Percentiles rank a stretch among this genome's conserved stretches.
phyloP scores from a whole-genome alignment of 2,113 vertebrate species.

The Sula dactylatra region DNA sequence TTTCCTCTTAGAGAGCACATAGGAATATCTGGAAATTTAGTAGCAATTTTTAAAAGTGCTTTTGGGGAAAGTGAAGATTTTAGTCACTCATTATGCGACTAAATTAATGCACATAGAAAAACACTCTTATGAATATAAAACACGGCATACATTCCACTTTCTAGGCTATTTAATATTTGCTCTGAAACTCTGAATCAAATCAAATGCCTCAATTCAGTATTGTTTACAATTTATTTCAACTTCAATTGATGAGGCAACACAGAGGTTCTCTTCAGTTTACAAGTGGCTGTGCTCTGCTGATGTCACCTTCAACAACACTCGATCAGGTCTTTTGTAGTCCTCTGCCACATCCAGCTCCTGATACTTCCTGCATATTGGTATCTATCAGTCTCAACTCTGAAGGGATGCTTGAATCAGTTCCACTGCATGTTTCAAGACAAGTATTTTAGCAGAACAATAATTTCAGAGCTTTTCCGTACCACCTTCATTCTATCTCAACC shows the following conservation, averaged over 20 bases:
- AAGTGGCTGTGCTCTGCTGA: neutral
- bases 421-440: neutral
- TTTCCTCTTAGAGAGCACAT: constrained; percentile 45
- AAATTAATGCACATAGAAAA: constrained; percentile 43
- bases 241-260: neutral
- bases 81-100: constrained; percentile 41
- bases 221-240: constrained; percentile 46
- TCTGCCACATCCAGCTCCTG: neutral
- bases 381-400: neutral
- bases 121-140: constrained; percentile 49
- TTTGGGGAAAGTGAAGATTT: constrained; percentile 58
- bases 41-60: constrained; percentile 52
- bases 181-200: constrained; percentile 39
- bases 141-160: neutral
- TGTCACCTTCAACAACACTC: neutral
- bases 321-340: neutral
- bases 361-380: neutral
- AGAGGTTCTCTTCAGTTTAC: neutral
- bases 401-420: neutral
- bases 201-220: constrained; percentile 4
- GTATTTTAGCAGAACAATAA: neutral
- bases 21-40: constrained; percentile 56
- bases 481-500: neutral
- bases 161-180: constrained; percentile 30
- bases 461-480: neutral